Conservation (phyloP, 2,113 vertebrate genomes). For the Epinephelus fuscoguttatus region DNA sequence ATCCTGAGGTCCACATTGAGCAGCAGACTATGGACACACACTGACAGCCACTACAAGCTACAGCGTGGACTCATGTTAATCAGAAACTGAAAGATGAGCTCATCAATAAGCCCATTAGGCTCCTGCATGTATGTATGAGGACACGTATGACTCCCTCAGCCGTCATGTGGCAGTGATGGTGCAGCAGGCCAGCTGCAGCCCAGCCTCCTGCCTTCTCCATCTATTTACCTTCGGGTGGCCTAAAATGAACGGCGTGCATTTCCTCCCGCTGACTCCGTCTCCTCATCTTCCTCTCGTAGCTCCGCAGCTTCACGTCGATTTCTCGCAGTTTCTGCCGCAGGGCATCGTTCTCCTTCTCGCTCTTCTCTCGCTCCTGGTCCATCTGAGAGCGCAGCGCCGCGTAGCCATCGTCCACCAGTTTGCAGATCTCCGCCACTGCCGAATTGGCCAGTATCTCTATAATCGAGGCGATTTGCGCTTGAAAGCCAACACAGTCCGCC, state of each 20-base stretch:
- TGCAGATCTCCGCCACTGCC: constrained; percentile 80
- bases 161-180: neutral
- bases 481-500: constrained; percentile 76
- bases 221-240: constrained; percentile 62
- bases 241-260: constrained; percentile 46
- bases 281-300: constrained; percentile 74
- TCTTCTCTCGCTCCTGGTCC: constrained; percentile 69
- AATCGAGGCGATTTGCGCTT: constrained; percentile 78
- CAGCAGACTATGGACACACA: neutral
- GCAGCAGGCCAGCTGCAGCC: neutral
- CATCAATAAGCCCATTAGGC: neutral
- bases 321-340: constrained; percentile 74
- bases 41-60: neutral
- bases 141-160: neutral
- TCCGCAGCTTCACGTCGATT: constrained; percentile 73
- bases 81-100: neutral
- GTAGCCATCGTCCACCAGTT: constrained; percentile 77
- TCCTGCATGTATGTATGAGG: neutral
- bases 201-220: neutral
- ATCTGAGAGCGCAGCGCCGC: constrained; percentile 75
- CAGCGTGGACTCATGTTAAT: neutral
- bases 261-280: constrained; percentile 66
- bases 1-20: neutral
- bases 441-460: constrained; percentile 79
- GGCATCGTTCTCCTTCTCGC: constrained; percentile 69